Conservation (phyloP, 1,140 invertebrate species). For the Drosophila ohnishii region DNA sequence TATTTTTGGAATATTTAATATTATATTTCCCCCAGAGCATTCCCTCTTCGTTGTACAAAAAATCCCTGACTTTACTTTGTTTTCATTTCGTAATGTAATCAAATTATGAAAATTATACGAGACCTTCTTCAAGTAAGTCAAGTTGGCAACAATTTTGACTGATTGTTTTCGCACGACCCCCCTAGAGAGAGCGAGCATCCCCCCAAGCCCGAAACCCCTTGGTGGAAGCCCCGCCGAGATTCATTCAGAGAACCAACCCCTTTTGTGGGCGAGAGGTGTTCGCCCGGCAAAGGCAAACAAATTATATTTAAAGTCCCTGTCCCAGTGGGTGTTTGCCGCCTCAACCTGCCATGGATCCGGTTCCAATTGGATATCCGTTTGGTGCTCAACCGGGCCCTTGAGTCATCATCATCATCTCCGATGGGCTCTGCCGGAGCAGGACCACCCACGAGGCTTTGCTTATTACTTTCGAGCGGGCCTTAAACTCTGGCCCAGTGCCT, state of each 20-base stretch:
- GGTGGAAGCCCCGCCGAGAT: conserved; percentile 52
- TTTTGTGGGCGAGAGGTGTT: conserved; percentile 44
- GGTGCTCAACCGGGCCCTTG: conserved; percentile 32
- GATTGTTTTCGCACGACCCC: conserved; percentile 71
- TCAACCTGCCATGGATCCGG: conserved; percentile 45
- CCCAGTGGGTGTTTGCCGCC: conserved; percentile 49
- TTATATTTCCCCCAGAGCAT: conserved; percentile 25
- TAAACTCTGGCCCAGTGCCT: conserved; percentile 48
- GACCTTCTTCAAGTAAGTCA: conserved; percentile 67
- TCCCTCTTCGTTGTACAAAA: background rate
- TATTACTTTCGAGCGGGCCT: conserved; percentile 68
- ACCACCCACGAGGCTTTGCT: conserved; percentile 72
- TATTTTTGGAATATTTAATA: too few species aligned
- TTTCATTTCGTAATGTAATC: conserved; percentile 74
- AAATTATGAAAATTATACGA: conserved; percentile 80
- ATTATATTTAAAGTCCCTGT: conserved; percentile 76
- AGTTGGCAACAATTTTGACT: conserved; percentile 78
- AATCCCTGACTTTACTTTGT: conserved; percentile 1
- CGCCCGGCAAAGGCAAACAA: conserved; percentile 59
- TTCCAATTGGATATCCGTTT: conserved; percentile 75
- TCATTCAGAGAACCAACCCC: conserved; percentile 64
- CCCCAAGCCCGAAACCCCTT: background rate
- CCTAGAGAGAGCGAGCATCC: conserved; percentile 7
- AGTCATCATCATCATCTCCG: conserved; percentile 44
- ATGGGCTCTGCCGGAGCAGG: conserved; percentile 16